Conservation (phyloP, 2,888 invertebrate species). For the Anagyrus pseudococci region DNA sequence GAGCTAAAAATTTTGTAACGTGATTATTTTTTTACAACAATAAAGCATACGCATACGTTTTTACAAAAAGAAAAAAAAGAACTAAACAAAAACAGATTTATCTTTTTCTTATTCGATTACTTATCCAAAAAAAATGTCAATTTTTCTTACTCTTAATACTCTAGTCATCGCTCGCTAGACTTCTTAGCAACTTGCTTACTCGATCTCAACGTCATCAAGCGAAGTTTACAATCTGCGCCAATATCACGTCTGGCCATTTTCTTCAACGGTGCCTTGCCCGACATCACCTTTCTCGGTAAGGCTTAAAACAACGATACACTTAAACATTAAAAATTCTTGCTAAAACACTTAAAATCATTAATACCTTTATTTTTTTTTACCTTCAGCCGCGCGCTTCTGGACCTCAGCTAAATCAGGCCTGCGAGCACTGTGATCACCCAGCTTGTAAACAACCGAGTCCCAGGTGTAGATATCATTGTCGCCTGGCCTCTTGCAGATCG, state of each 20-base stretch:
- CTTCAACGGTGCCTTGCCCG: neutral
- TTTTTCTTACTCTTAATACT: neutral
- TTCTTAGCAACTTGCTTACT: neutral
- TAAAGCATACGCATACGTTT: slow-evolving; percentile 18
- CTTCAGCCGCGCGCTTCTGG: neutral
- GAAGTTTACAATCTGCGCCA: neutral
- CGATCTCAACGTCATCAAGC: neutral
- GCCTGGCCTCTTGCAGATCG: no score
- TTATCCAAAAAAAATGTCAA: neutral
- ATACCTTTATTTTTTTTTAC: neutral
- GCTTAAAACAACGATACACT: neutral
- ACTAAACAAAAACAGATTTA: no score
- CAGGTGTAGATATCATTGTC: no score
- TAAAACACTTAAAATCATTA: neutral
- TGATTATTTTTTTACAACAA: slow-evolving; percentile 31
- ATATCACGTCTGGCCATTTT: slow-evolving; percentile 1
- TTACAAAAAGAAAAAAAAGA: slow-evolving; percentile 16
- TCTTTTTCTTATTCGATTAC: slow-evolving; percentile 6
- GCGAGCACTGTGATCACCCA: no score
- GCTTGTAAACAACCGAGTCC: no score
- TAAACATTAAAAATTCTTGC: neutral
- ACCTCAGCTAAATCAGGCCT: no score
- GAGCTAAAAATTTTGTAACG: slow-evolving; percentile 27
- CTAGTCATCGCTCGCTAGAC: neutral
- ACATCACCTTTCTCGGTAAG: neutral